Conservation (phyloP, 1,140 invertebrate genomes). For the Tachypleus tridentatus region DNA sequence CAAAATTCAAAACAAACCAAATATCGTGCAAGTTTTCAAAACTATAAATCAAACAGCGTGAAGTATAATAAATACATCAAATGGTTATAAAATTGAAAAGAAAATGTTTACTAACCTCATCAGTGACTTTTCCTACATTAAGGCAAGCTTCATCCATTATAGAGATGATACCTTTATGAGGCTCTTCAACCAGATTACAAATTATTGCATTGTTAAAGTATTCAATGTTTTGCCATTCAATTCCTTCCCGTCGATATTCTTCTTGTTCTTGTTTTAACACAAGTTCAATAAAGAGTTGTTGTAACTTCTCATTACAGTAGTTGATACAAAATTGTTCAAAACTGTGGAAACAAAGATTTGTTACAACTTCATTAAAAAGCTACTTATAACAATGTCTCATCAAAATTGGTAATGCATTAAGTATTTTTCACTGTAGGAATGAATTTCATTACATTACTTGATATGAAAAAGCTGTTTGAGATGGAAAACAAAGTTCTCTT, state of each 20-base stretch:
- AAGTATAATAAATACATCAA: too few relatives aligned
- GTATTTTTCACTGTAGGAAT: too few relatives aligned
- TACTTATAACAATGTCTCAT: too few relatives aligned
- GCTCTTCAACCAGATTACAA: constrained; percentile 46
- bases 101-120: constrained; percentile 43
- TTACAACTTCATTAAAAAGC: background rate
- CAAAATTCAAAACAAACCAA: too few relatives aligned
- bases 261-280: constrained; percentile 70
- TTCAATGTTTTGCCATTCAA: constrained; percentile 53
- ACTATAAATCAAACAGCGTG: too few relatives aligned
- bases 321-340: constrained; percentile 72
- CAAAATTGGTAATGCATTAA: too few relatives aligned
- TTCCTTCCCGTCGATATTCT: constrained; percentile 57
- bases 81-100: constrained; percentile 5
- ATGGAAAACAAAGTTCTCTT: constrained; percentile 27
- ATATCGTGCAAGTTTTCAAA: too few relatives aligned
- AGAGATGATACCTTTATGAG: constrained; percentile 78
- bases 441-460: too few relatives aligned
- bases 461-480: too few relatives aligned
- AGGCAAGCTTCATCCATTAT: constrained; percentile 90
- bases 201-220: constrained; percentile 36
- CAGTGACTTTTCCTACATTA: constrained; percentile 70
- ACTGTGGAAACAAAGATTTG: constrained; percentile 40
- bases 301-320: constrained; percentile 80
- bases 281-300: constrained; percentile 54